Base-by-base conservation (phyloP, 2,888 invertebrate species). In the Rhamphomyia laevipes region DNA sequence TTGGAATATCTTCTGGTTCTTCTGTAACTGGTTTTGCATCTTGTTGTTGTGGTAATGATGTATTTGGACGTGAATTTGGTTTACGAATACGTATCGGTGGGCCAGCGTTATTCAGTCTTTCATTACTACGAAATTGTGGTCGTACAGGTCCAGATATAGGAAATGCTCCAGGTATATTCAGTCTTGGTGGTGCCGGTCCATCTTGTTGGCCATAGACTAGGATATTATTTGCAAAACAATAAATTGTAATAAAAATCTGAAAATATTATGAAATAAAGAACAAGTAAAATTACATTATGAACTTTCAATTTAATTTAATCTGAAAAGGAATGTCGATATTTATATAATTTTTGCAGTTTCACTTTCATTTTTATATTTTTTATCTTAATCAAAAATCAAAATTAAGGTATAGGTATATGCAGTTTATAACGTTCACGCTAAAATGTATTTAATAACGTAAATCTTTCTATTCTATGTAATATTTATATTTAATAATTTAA, bases 1-100 rank as follows among this genome's bases (percentile, higher is more conserved):
- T 74, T 45, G 77, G 76, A 41, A 70, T 57, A 51, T 82, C 81
- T 66, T 82, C 82, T 17, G 75, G 74, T 57, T 82, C 77, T 66
- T 82, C 83, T 1, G 81, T 80, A 9, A 83, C 82, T 2, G 82
- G 82, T 56, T 82, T 78, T 13, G 79, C 61, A 46, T 71, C 71
- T 37, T 73, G 71, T 9, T 61, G 56, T 30, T 57, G 48, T 33
- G 65, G 62, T 11, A 63, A 65, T 44, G 61, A 61, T 23, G 59
- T 70, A 45, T 67, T 71, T 53, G 76, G 74, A 64, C 77, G 55
- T 63, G 74, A 59, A 65, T 73, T 62, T 23, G 72, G 72, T 42
- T 71, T 67, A 42, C 68, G 68, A n/a, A 66, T 61, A 13, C 71
- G 64, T 35, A 65, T 53, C 10, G 73, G 47, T 73, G 64, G 61